A percentile compares a stretch with the other conserved stretches of the same genome.
phyloP scores from a whole-genome alignment of 2,797 vertebrate genomes.

The Gastrophryne carolinensis region DNA sequence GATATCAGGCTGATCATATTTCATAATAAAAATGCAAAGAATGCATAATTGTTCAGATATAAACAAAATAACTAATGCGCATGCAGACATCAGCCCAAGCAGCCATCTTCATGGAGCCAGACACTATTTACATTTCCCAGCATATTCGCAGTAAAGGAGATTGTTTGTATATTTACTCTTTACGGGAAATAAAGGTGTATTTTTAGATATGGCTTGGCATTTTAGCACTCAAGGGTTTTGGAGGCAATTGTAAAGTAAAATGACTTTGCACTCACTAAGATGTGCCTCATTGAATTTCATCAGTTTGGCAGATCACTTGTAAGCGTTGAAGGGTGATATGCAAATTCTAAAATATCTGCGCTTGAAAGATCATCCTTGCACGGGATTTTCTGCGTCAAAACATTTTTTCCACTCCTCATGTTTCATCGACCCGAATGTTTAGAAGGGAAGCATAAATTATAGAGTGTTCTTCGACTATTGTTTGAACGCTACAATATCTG shows the following conservation, averaged over 20 bases:
- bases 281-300: slow-evolving; percentile 39
- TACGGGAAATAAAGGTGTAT: not conserved
- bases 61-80: too few species aligned
- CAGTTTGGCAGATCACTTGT: slow-evolving; percentile 35
- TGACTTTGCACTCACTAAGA: slow-evolving; percentile 33
- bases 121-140: not conserved
- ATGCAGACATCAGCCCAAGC: too few species aligned
- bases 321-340: slow-evolving; percentile 22
- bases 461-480: slow-evolving; percentile 30
- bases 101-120: not conserved
- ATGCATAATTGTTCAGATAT: not conserved
- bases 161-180: slow-evolving; percentile 11
- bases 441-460: slow-evolving; percentile 38
- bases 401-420: slow-evolving; percentile 31
- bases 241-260: slow-evolving; percentile 41
- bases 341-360: slow-evolving; percentile 20
- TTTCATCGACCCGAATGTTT: slow-evolving; percentile 25
- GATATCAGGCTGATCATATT: too few species aligned
- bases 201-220: not conserved
- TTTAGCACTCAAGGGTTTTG: slow-evolving; percentile 11
- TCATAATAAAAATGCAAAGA: too few species aligned
- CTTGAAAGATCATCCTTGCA: slow-evolving; percentile 18
- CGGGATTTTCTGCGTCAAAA: slow-evolving; percentile 18
- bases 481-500: slow-evolving; percentile 29
- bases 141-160: not conserved